Percentiles rank a stretch among this genome's conserved stretches.
Evolutionary conservation across 2,888 invertebrate genomes (phyloP).

Genomic region (Agrilus biguttatus): DNA sequence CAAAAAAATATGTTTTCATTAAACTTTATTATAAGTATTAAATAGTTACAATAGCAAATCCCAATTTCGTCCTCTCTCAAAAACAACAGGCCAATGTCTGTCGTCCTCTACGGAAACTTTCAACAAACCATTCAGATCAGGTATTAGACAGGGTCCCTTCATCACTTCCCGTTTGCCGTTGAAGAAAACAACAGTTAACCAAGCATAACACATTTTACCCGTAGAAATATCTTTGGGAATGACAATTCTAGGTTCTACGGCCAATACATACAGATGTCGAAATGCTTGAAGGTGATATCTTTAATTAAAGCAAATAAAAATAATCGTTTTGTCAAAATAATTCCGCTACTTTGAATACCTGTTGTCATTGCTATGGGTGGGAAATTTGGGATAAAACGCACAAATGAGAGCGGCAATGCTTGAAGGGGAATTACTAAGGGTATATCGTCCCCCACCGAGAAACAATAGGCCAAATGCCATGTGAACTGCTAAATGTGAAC

Average conservation of each 20-base stretch:
- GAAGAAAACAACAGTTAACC: constrained; percentile 45
- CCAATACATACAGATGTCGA: constrained; percentile 88
- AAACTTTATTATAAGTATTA: not conserved
- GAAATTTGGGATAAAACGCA: constrained; percentile 94
- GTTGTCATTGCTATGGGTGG: constrained; percentile 92
- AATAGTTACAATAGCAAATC: constrained; percentile 53
- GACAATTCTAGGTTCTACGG: constrained; percentile 79
- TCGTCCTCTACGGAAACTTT: constrained; percentile 70
- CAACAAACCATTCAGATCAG: constrained; percentile 59
- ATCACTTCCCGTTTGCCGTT: constrained; percentile 30
- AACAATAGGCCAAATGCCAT: constrained; percentile 88
- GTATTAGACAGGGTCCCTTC: constrained; percentile 74
- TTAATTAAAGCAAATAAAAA: constrained; percentile 11
- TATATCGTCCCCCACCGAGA: constrained; percentile 83
- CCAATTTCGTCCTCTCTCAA: constrained; percentile 74
- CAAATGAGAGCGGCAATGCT: constrained; percentile 83
- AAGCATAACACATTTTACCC: constrained; percentile 68
- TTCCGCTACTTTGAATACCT: constrained; percentile 38
- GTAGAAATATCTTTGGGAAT: constrained; percentile 75
- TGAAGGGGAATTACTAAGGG: constrained; percentile 65
- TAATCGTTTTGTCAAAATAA: not conserved
- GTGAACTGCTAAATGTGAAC: constrained; percentile 89
- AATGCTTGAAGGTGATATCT: constrained; percentile 96
- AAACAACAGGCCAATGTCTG: constrained; percentile 80
- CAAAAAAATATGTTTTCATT: constrained; percentile 11